Evolutionary conservation across 2,888 invertebrate species (phyloP).

Genomic region (Rhagium mordax): DNA sequence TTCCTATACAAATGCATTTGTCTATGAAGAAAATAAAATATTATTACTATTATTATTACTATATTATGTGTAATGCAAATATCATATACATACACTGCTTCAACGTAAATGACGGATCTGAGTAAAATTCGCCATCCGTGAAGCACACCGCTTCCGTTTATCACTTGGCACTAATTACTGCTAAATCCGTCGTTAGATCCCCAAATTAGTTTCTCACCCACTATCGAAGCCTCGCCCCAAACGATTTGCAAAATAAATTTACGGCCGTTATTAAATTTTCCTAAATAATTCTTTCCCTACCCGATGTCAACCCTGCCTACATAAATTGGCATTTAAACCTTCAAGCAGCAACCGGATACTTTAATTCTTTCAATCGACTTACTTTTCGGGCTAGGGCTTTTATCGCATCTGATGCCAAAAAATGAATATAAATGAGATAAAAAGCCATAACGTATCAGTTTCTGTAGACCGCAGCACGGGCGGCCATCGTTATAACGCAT

Average conservation of each 20-base stretch:
- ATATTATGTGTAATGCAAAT: too few species aligned
- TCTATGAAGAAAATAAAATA: too few species aligned
- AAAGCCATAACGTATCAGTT: slow-evolving; percentile 6
- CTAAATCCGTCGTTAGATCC: too few species aligned
- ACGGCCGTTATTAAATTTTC: background rate
- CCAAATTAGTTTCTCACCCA: background rate
- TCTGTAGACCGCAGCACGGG: background rate
- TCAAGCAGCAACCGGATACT: slow-evolving; percentile 21
- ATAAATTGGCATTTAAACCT: slow-evolving; percentile 24
- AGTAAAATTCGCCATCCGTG: too few species aligned
- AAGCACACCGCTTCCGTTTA: too few species aligned
- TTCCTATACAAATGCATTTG: too few species aligned
- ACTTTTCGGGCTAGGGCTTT: slow-evolving; percentile 18
- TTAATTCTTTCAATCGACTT: slow-evolving; percentile 29
- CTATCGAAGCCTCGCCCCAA: background rate
- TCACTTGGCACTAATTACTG: too few species aligned
- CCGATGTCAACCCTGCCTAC: slow-evolving; percentile 19
- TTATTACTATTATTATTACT: too few species aligned
- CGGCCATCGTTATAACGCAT: background rate
- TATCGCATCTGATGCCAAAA: slow-evolving; percentile 27
- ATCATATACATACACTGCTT: too few species aligned
- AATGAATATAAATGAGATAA: slow-evolving; percentile 33
- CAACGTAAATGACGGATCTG: too few species aligned
- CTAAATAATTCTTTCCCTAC: slow-evolving; percentile 4
- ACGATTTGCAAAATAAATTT: background rate